phyloP scores from a whole-genome alignment of 2,888 invertebrate species.

The Papilio elwesi region DNA sequence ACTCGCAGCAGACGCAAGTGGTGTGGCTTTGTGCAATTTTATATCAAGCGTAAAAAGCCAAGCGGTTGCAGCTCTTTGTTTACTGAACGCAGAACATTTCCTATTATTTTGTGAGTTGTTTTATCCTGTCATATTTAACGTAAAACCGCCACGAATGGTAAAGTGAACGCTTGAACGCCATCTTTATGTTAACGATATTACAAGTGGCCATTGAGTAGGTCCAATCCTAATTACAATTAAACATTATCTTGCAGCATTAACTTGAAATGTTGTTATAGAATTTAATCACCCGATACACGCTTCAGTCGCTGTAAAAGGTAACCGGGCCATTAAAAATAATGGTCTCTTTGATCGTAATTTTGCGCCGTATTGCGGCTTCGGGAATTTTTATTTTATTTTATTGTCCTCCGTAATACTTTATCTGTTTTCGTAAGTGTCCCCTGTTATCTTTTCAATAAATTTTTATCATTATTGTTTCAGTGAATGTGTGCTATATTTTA shows the following conservation, averaged over 20 bases:
- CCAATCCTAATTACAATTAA: neutral
- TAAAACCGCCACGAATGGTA: no score
- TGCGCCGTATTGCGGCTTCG: constrained; percentile 12
- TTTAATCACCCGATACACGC: neutral
- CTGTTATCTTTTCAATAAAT: constrained; percentile 21
- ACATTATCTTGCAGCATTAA: neutral
- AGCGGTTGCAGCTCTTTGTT: neutral
- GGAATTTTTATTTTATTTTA: constrained; percentile 19
- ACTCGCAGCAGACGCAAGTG: neutral
- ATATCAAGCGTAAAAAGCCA: constrained; percentile 1
- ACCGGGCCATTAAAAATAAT: constrained; percentile 15
- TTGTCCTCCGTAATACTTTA: constrained; percentile 16
- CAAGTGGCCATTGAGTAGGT: neutral
- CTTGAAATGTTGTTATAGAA: constrained; percentile 7
- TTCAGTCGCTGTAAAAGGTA: constrained; percentile 16
- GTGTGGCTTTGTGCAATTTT: constrained; percentile 4
- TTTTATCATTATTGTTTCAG: neutral
- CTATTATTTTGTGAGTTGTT: neutral
- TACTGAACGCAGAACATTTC: neutral
- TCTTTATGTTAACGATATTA: neutral
- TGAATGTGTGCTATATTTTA: neutral
- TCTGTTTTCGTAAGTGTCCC: constrained; percentile 10
- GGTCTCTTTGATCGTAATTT: constrained; percentile 15
- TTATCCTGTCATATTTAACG: no score
- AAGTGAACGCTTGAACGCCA: neutral